Percentiles rank a stretch among this genome's conserved stretches.
These are phyloP conservation scores for Laterallus jamaicensis DNA, from an alignment of 2,113 vertebrate genomes.

Conservation along the genomic window DNA sequence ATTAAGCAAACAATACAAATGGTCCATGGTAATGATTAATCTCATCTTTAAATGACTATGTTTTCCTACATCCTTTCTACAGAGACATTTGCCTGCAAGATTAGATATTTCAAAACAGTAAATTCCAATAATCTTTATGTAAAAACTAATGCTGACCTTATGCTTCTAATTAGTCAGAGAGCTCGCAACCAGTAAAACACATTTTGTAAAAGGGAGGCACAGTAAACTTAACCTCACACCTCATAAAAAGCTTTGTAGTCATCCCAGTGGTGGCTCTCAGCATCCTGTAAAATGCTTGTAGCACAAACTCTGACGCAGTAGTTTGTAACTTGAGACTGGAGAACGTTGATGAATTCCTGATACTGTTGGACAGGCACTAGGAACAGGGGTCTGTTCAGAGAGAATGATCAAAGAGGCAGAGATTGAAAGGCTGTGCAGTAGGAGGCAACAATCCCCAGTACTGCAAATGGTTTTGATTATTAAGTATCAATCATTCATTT, in stretches of 20 bases:
- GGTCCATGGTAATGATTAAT: background rate
- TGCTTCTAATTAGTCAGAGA: constrained; percentile 71
- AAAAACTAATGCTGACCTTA: constrained; percentile 43
- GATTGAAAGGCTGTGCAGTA: constrained; percentile 72
- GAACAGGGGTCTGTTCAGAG: constrained; percentile 82
- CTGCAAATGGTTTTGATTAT: constrained; percentile 83
- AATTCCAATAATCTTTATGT: constrained; percentile 43
- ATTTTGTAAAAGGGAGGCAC: constrained; percentile 63
- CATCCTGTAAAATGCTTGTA: constrained; percentile 91
- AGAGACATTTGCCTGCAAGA: constrained; percentile 1
- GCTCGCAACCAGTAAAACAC: constrained; percentile 64
- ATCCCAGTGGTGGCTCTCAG: constrained; percentile 93
- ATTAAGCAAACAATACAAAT: background rate
- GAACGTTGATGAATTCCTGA: constrained; percentile 81
- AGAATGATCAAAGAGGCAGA: constrained; percentile 76
- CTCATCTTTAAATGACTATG: background rate
- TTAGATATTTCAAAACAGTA: constrained; percentile 63
- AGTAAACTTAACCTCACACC: constrained; percentile 80
- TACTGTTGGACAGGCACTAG: constrained; percentile 86
- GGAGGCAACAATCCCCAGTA: constrained; percentile 68
- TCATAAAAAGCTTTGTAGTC: constrained; percentile 94
- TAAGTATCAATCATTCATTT: constrained; percentile 83
- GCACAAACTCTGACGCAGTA: constrained; percentile 90
- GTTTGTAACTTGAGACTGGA: constrained; percentile 86
- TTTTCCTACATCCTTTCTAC: background rate